Evolutionary conservation across 2,113 vertebrate genomes (phyloP), one percentile per base, ranked within the genome.

Genomic region (Toxotes chatareus): DNA sequence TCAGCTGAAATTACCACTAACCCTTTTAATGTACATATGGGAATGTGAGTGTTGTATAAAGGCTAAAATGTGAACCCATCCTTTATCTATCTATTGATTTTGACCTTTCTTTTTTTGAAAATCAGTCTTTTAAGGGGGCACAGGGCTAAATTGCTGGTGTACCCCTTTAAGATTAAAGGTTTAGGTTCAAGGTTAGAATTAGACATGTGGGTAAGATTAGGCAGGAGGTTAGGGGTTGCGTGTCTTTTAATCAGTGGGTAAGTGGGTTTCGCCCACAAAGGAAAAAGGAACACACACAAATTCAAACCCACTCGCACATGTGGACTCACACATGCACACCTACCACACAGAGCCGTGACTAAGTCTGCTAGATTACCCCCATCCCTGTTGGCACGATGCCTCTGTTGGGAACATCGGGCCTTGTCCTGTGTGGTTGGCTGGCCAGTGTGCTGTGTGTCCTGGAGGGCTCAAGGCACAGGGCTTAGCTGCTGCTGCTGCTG

Each of bases 351-450:
- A 86, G 82, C 84, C 68, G 17, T 78, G 85, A 90, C 85, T 85
- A 89, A 91, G 75, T 72, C 84, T 47, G 75, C 71, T 85, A 80
- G 89, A 90, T 88, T 80, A 85, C 73, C 71, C 76, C 71, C 64
- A 23, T 84, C 78, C 80, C 80, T 82, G 57, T 77, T 84, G 90
- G 89, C 90, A 65, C 4, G 0, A 59, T 3, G 1, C 74, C 57
- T 79, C 73, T 69, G n/a, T 38, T 76, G 81, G 75, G 82, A 86
- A 86, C 82, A 76, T 34, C 21, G 36, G 83, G 69, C 77, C 62
- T 51, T 55, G 80, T 86, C 79, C 80, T 76, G 77, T 66, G 82
- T 85, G 89, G 75, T 78, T 85, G 91, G 84, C 72, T 79, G 79
- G 82, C 51, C 79, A 38, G 73, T 9, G 73, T 44, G 75, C 53